phyloP scores from a whole-genome alignment of 2,797 vertebrate species.

The Neosalanx taihuensis region DNA sequence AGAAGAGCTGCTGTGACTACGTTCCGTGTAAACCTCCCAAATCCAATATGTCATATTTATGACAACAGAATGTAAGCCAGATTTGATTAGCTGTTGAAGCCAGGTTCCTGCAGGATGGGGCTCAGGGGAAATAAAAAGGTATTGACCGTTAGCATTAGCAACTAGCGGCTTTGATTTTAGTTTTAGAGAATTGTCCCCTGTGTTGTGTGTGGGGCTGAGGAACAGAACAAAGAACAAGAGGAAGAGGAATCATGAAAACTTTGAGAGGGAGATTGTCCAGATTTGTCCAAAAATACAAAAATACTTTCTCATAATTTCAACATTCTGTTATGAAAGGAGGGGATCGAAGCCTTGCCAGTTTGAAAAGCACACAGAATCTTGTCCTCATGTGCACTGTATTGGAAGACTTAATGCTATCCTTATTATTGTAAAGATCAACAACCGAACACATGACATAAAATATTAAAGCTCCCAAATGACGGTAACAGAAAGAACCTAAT shows the following conservation, averaged over 20 bases:
- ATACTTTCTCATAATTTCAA: no score
- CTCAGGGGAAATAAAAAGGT: constrained; percentile 63
- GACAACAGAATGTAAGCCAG: constrained; percentile 43
- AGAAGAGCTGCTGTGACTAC: constrained; percentile 19
- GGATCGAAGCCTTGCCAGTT: no score
- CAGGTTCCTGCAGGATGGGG: constrained; percentile 14
- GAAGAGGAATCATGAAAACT: no score
- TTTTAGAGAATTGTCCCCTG: neutral
- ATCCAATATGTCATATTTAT: constrained; percentile 28
- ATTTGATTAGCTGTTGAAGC: constrained; percentile 48
- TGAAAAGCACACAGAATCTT: neutral
- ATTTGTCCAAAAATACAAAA: no score
- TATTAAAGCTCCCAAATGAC: neutral
- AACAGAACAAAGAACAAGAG: neutral
- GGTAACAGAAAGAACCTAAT: neutral
- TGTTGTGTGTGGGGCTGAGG: neutral
- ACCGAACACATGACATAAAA: neutral
- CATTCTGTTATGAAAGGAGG: no score
- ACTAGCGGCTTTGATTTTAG: constrained; percentile 26
- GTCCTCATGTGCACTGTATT: neutral
- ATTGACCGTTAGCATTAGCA: constrained; percentile 47
- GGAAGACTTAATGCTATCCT: no score
- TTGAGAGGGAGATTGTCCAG: no score
- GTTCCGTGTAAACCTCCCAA: constrained; percentile 43
- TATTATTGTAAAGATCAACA: no score